Evolutionary conservation across 1,140 invertebrate genomes (phyloP), one percentile per base, ranked within the genome.

Genomic region (Antheraea pernyi): DNA sequence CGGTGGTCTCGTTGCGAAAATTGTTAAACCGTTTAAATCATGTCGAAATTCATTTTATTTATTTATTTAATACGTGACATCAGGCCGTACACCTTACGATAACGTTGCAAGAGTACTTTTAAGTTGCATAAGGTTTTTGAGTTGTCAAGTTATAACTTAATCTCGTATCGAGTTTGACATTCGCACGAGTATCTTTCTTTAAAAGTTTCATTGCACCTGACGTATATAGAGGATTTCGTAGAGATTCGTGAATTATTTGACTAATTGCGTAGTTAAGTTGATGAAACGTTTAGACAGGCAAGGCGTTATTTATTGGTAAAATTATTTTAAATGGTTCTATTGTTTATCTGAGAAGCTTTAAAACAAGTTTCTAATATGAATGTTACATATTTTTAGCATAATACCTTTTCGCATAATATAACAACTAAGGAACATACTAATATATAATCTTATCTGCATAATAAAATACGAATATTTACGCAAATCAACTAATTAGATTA

Each of bases 1-100:
- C 80, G 86, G 84, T 83, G 81, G 77, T 84, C 82, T 80, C 77
- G 73, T 65, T 80, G 70, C 75, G 74, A 79, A 84, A 83, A 83
- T 84, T 82, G 76, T 85, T 79, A 74, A 70, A 61, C 69, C 69
- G 74, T 74, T 76, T 78, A 70, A 64, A 70, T 72, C 71, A 65
- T 68, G 68, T 68, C 71, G 46, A 68, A 70, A 70, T 71, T 74
- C 53, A 22, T 22, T 61, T 61, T 36, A 61, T 61, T 30, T 30
- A 30, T 30, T 61, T 30, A 61, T 61, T 61, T 61, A 16, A 36
- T 36, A 30, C 60, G 19, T 30, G 19, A 61, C 60, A 61, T 61
- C 19, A 30, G 10, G 19, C 13, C 60, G 9, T 30, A n/a, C 19
- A 10, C 8, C 19, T 30, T 61, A 30, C 16, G 60, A 30, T 61